Conservation (phyloP, 2,113 vertebrate genomes). For the Vombatus ursinus region DNA sequence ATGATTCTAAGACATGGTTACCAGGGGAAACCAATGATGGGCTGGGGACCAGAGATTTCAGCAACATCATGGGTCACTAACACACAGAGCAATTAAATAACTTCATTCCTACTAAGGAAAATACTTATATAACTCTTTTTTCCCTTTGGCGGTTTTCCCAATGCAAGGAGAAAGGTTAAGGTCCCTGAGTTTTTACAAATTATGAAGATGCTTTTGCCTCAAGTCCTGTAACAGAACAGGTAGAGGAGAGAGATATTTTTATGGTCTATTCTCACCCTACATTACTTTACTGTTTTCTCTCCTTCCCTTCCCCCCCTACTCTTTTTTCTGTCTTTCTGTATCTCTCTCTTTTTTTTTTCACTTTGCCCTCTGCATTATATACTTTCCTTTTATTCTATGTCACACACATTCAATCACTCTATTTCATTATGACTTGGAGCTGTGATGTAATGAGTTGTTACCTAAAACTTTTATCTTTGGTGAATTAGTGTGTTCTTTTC, state of each 20-base stretch:
- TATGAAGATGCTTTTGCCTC: slow-evolving; percentile 19
- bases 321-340: not conserved
- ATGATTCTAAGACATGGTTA: slow-evolving; percentile 12
- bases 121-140: slow-evolving; percentile 39
- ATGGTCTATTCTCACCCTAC: not conserved
- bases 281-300: not conserved
- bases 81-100: slow-evolving; percentile 33
- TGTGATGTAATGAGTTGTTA: not conserved
- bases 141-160: not conserved
- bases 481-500: not conserved
- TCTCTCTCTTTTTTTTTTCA: not conserved
- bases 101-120: slow-evolving; percentile 8
- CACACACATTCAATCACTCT: not conserved
- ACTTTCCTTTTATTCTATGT: not conserved
- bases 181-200: slow-evolving; percentile 22
- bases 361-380: not conserved
- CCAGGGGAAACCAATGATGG: slow-evolving; percentile 37
- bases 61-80: slow-evolving; percentile 35
- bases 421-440: not conserved
- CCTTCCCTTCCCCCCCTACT: not conserved
- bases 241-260: slow-evolving; percentile 52
- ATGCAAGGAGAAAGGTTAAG: slow-evolving; percentile 31
- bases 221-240: not conserved
- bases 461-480: slow-evolving; percentile 14
- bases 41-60: not conserved